These are phyloP conservation scores for Plumapathes pennacea DNA, from an alignment of 92 coral and sea anemone species.

Conservation along the genomic window DNA sequence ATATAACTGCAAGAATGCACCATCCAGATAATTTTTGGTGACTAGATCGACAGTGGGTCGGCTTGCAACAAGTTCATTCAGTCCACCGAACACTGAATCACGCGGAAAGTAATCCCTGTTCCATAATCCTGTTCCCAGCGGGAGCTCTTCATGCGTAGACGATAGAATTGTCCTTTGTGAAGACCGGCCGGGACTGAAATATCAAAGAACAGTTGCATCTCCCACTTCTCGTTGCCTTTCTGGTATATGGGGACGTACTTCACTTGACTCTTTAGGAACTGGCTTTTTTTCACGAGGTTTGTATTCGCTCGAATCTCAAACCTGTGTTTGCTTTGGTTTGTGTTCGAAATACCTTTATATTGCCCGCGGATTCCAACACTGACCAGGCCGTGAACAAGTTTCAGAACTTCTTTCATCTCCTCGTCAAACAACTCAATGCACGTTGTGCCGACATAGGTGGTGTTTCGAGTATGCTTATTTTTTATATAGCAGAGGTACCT, in stretches of 20 bases:
- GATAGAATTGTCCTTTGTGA: neutral
- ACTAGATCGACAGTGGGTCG: neutral
- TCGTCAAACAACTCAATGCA: conserved; percentile 44
- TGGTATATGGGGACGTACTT: conserved; percentile 6
- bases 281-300: conserved; percentile 11
- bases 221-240: conserved; percentile 25
- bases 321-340: conserved; percentile 3
- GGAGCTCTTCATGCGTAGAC: conserved; percentile 1
- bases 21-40: too few relatives aligned
- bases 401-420: conserved; percentile 34
- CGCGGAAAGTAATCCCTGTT: conserved; percentile 14
- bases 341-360: conserved; percentile 34
- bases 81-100: neutral
- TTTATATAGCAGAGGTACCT: conserved; percentile 24
- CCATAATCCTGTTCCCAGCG: conserved; percentile 8
- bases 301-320: conserved; percentile 44
- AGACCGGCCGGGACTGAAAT: neutral
- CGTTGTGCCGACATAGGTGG: conserved; percentile 24
- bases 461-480: conserved; percentile 10
- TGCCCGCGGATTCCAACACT: conserved; percentile 9
- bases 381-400: conserved; percentile 9
- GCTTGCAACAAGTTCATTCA: neutral
- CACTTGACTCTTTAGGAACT: conserved; percentile 11
- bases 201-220: conserved; percentile 25
- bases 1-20: too few relatives aligned